Conservation (phyloP, 2,888 invertebrate genomes). For the Sturmia bella region DNA sequence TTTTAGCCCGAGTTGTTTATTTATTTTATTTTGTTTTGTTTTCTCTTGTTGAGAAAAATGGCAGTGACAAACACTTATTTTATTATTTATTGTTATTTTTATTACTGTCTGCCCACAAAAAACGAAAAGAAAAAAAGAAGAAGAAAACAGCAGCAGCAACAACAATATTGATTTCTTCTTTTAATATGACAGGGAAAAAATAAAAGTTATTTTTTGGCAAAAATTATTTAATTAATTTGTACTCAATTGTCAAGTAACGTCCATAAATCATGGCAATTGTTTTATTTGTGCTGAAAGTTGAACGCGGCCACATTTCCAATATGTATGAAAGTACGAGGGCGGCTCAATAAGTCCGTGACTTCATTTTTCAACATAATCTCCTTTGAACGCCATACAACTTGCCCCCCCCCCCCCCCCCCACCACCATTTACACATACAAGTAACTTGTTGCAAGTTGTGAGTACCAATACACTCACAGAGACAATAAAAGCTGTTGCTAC, state of each 20-base stretch:
- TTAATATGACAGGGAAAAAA: conserved; percentile 58
- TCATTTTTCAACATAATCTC: too few species aligned
- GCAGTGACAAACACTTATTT: conserved; percentile 36
- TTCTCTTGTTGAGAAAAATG: conserved; percentile 1
- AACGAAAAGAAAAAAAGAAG: too few species aligned
- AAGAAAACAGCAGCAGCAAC: not conserved
- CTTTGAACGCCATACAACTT: too few species aligned
- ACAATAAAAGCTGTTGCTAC: too few species aligned
- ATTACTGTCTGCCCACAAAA: conserved; percentile 12
- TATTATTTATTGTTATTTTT: conserved; percentile 41
- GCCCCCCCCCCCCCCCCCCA: too few species aligned
- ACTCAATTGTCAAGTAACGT: conserved; percentile 57
- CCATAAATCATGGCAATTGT: conserved; percentile 60
- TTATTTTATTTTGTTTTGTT: not conserved
- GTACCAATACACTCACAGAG: too few species aligned
- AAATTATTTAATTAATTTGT: conserved; percentile 64
- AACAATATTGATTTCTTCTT: conserved; percentile 21
- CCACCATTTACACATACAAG: too few species aligned
- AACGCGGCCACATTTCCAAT: conserved; percentile 7
- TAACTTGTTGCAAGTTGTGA: too few species aligned
- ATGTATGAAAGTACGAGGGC: too few species aligned
- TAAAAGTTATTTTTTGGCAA: conserved; percentile 55
- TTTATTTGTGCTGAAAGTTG: conserved; percentile 8
- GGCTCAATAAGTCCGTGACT: too few species aligned
- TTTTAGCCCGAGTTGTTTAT: not conserved